Evolutionary conservation across 2,113 vertebrate genomes (phyloP).

Genomic region (Peucedramus taeniatus): DNA sequence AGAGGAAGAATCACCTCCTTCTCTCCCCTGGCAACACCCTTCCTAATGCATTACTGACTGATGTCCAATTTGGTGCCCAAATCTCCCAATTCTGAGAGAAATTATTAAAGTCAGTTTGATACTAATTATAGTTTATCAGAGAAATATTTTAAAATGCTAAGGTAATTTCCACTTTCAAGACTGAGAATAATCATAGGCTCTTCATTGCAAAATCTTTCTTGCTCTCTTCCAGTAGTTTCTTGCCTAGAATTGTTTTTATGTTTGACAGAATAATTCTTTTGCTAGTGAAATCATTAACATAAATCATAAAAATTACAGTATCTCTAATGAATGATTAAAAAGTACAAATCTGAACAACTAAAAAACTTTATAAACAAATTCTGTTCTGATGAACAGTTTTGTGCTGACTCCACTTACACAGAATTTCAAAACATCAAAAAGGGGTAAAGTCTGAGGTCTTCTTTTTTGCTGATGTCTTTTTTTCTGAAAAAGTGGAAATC

Average conservation of each 20-base stretch:
- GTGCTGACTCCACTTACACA: not conserved
- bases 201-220: not conserved
- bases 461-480: not conserved
- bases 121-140: not conserved
- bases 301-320: not conserved
- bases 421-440: not conserved
- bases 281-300: not conserved
- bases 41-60: not conserved
- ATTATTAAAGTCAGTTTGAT: not conserved
- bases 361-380: not conserved
- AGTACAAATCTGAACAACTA: not conserved
- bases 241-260: not conserved
- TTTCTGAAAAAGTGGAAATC: not conserved
- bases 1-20: not conserved
- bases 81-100: not conserved
- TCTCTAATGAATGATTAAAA: not conserved
- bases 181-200: not conserved
- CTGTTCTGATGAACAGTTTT: not conserved
- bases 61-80: not conserved
- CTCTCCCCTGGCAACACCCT: not conserved
- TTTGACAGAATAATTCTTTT: not conserved
- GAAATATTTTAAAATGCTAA: not conserved
- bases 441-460: accelerated
- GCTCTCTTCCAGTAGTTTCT: not conserved
- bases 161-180: not conserved